phyloP scores from a whole-genome alignment of 2,888 invertebrate genomes.

The Hedychridium roseum region DNA sequence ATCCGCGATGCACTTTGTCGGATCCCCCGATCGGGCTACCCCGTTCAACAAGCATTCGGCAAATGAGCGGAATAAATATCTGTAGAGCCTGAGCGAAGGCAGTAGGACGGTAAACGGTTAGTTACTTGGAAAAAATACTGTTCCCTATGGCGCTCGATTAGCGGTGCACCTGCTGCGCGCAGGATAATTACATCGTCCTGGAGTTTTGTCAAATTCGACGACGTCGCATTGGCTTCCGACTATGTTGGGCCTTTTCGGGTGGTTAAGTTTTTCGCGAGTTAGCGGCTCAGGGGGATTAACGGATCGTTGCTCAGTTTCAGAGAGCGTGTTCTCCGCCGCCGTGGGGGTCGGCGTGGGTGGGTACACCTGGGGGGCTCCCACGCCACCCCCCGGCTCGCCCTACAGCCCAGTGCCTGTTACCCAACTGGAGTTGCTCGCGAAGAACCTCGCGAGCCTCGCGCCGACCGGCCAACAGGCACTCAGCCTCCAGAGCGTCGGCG shows the following conservation, averaged over 20 bases:
- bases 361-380: conserved; percentile 72
- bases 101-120: too few relatives aligned
- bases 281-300: background rate
- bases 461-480: conserved; percentile 55
- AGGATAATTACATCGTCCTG: too few relatives aligned
- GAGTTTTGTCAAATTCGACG: too few relatives aligned
- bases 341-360: conserved; percentile 63
- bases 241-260: too few relatives aligned
- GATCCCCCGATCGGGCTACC: background rate
- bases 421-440: conserved; percentile 72
- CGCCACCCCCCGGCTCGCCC: conserved; percentile 72
- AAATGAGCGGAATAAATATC: too few relatives aligned
- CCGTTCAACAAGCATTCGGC: background rate
- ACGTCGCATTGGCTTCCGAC: too few relatives aligned
- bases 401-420: conserved; percentile 75
- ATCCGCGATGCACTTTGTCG: conserved; percentile 10
- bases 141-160: too few relatives aligned
- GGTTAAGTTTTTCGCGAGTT: too few relatives aligned
- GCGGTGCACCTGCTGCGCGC: too few relatives aligned
- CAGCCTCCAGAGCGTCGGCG: conserved; percentile 58
- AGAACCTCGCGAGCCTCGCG: conserved; percentile 58
- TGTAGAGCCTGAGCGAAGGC: too few relatives aligned
- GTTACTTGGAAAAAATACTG: too few relatives aligned
- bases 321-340: conserved; percentile 74
- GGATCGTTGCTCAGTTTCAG: conserved; percentile 67